Evolutionary conservation across 2,888 invertebrate genomes (phyloP), one percentile per base, ranked within the genome.

Genomic region (Yponomeuta plumbellus): DNA sequence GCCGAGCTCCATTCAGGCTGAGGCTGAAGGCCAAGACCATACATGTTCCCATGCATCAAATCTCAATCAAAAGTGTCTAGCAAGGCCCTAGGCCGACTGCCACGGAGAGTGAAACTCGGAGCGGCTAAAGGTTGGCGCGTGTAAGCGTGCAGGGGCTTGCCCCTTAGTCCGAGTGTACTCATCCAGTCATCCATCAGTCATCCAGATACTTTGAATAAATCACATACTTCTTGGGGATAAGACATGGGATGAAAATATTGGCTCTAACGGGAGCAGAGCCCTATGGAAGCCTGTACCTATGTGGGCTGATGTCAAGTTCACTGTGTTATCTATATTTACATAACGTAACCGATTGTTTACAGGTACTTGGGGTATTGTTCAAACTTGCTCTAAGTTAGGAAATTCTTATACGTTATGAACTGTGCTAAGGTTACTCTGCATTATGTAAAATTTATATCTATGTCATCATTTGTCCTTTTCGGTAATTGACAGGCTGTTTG

Each of bases 231-330:
- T 1, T 5, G 17, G 1, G 2, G 3, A 13, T 44, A 17, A 3
- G 17, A 52, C 3, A 6, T 52, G 17, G 44, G 44, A 52, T 52
- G 44, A 1, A 52, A 52, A 13, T 6, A 13, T 52, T 52, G 44
- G 44, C 44, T 8, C 2, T 17, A 52, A 17, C 44, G 44, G 44
- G 0, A 52, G 17, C 13, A 2, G 13, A 13, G 17, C 44, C 44
- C 44, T 52, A 52, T 52, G 44, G 23, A 61, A 34, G n/a, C 11
- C 13, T 20, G 34, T 13, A 17, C 34, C 58, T 0, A 20, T 81
- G 79, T 80, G 81, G 85, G 83, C 81, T 81, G 84, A 81, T 83
- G 86, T 79, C 89, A 88, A 88, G 89, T 85, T 88, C 87, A 87
- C 72, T 77, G 70, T 71, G 71, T 73, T 69, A 72, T 74, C 72